These are phyloP conservation scores for Gasterosteus aculeatus DNA, from an alignment of 2,113 vertebrate genomes.

Conservation along the genomic window DNA sequence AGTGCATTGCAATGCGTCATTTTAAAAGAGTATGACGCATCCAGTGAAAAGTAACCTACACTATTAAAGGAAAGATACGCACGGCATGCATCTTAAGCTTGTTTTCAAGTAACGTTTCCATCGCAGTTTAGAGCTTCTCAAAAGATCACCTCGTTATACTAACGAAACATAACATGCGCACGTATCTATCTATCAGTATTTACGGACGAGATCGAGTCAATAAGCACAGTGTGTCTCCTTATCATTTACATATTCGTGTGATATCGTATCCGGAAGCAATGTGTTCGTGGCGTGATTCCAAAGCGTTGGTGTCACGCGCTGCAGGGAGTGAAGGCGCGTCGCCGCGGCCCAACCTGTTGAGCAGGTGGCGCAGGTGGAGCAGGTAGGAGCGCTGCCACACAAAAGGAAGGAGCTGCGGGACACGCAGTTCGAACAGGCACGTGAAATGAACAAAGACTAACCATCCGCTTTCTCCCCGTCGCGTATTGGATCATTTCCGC, in stretches of 20 bases:
- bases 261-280: too few species aligned
- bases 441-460: slow-evolving; percentile 9
- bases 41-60: neutral
- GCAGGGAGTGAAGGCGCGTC: neutral
- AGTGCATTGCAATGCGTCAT: neutral
- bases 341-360: slow-evolving; percentile 47
- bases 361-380: slow-evolving; percentile 46
- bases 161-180: neutral
- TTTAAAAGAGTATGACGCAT: neutral
- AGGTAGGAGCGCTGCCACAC: neutral
- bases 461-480: neutral
- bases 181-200: neutral
- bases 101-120: neutral
- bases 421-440: too few species aligned
- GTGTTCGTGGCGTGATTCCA: neutral
- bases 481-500: too few species aligned
- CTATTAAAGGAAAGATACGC: neutral
- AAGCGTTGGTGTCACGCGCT: neutral
- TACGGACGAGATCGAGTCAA: neutral
- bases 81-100: neutral
- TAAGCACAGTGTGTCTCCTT: neutral
- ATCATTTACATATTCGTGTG: neutral
- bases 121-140: neutral
- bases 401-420: neutral
- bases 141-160: neutral